Evolutionary conservation across 2,797 vertebrate species (phyloP), one percentile per base, ranked within the genome.

Genomic region (Nyctibius grandis): DNA sequence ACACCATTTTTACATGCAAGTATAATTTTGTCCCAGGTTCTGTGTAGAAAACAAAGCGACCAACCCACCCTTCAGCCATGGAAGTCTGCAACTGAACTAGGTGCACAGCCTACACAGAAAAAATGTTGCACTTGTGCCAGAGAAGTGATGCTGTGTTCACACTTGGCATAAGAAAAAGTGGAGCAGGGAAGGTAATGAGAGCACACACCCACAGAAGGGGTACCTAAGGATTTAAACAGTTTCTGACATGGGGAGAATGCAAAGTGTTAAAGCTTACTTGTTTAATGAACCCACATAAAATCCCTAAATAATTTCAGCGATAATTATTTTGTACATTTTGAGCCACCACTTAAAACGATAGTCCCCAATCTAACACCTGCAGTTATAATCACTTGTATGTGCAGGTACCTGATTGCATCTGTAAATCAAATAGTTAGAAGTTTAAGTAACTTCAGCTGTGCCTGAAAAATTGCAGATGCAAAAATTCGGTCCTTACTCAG

Each of bases 341-440:
- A 91, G 47, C 11, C 38, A 86, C 83, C 93, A 78, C 76, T 81
- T 95, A 80, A 90, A 81, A 81, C 1, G 5, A 50, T 26, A 81
- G 31, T n/a, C 31, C 28, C 64, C 56, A 91, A 34, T 93, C 83
- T 90, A 91, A 95, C 95, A 95, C 91, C 94, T 93, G 93, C 91
- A 79, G 91, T 84, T 88, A 75, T 63, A 96, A 88, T 87, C 89
- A 95, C 83, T 95, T 90, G 65, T 64, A 69, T 91, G 95, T 85
- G 54, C 93, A 93, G 48, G 63, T 82, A 97, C 26, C 48, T 95
- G 95, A 96, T 95, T 97, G 54, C 94, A 94, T 96, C 94, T 94
- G 94, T 95, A 95, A 96, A 96, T 95, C 88, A 95, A 93, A 88
- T 76, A 53, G n/a, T 70, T 78, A 42, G 40, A 68, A 68, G 42